These are phyloP conservation scores for Neotoxoptera formosana DNA, from an alignment of 1,140 invertebrate genomes.

Conservation along the genomic window DNA sequence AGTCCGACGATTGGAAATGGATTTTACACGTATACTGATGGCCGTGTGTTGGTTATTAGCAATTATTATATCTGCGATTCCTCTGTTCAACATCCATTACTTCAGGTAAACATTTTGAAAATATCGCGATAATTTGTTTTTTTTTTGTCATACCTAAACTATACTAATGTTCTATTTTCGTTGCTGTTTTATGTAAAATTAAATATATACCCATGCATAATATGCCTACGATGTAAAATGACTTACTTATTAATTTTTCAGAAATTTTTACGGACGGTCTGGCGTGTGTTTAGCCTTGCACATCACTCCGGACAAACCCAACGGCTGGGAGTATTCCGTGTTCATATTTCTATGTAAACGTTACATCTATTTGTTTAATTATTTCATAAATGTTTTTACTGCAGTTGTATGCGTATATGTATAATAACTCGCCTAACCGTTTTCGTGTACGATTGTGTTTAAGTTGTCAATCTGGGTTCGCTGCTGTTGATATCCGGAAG, in stretches of 20 bases:
- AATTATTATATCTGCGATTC: slow-evolving; percentile 65
- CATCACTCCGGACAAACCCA: slow-evolving; percentile 67
- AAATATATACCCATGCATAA: neutral
- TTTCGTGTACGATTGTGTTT: slow-evolving; percentile 12
- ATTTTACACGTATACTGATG: slow-evolving; percentile 66
- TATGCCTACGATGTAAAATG: neutral
- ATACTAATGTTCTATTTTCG: no score
- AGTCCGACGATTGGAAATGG: slow-evolving; percentile 64
- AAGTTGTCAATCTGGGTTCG: slow-evolving; percentile 66
- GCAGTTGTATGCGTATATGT: neutral
- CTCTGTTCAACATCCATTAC: slow-evolving; percentile 65
- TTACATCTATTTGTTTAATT: neutral
- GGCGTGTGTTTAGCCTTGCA: slow-evolving; percentile 71
- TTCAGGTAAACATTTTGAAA: slow-evolving; percentile 61
- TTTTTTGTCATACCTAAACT: neutral
- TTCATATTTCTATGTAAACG: slow-evolving; percentile 67
- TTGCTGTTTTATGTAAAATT: neutral
- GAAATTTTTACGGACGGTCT: slow-evolving; percentile 69
- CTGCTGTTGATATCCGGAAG: slow-evolving; percentile 68
- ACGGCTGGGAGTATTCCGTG: slow-evolving; percentile 71
- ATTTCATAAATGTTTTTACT: neutral
- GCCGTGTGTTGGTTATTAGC: slow-evolving; percentile 66
- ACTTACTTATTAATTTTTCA: slow-evolving; percentile 58
- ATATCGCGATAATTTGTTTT: neutral
- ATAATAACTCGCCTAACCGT: neutral